Conservation (phyloP, 2,113 vertebrate genomes). For the Pimephales promelas region DNA sequence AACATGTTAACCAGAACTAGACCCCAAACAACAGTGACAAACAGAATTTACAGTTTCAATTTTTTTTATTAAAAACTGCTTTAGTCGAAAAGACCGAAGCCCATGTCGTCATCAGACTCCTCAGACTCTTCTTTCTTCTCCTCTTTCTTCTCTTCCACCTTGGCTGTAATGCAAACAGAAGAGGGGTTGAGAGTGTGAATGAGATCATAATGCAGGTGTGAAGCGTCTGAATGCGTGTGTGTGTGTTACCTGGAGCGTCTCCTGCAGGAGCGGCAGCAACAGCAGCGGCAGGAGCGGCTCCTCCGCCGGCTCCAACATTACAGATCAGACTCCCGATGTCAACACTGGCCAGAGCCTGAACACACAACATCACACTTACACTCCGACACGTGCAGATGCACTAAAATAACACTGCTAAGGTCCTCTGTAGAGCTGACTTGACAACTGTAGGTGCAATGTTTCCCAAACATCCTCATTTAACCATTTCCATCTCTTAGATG, state of each 20-base stretch:
- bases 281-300: slow-evolving; percentile 77
- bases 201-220: neutral
- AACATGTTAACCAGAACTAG: no score
- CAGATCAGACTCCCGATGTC: slow-evolving; percentile 94
- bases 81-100: slow-evolving; percentile 98
- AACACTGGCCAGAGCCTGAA: slow-evolving; percentile 86
- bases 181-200: neutral
- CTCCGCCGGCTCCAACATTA: slow-evolving; percentile 90
- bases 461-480: neutral
- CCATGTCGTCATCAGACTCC: slow-evolving; percentile 98
- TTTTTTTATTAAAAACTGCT: slow-evolving; percentile 39
- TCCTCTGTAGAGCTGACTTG: no score
- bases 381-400: neutral
- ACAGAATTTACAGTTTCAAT: neutral
- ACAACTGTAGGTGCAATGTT: no score
- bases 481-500: neutral
- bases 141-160: slow-evolving; percentile 94
- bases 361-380: neutral
- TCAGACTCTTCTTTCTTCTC: slow-evolving; percentile 98
- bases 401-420: no score
- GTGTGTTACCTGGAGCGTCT: slow-evolving; percentile 81
- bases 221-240: neutral
- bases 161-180: slow-evolving; percentile 73
- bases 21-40: neutral
- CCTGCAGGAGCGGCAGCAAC: slow-evolving; percentile 68